phyloP scores from a whole-genome alignment of 2,888 invertebrate species.

The Polietes domitor region DNA sequence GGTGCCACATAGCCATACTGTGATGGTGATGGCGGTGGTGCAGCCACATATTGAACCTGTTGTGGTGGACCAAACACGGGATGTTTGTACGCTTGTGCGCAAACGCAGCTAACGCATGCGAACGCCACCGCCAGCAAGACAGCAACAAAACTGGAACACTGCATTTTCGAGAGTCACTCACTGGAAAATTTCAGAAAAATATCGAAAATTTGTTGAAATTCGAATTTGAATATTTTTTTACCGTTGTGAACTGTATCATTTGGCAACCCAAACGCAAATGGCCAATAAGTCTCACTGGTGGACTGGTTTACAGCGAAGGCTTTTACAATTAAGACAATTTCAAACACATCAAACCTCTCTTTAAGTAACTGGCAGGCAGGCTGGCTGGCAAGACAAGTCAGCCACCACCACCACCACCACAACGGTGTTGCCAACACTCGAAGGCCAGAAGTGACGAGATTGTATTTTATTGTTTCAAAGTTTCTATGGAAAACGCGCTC shows the following conservation, averaged over 20 bases:
- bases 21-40: neutral
- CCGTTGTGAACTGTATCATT: conserved; percentile 56
- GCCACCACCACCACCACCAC: neutral
- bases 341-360: neutral
- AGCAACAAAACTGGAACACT: conserved; percentile 7
- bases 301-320: conserved; percentile 29
- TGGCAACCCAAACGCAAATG: conserved; percentile 53
- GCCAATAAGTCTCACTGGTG: conserved; percentile 15
- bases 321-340: conserved; percentile 24
- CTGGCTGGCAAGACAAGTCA: neutral
- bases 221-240: conserved; percentile 11
- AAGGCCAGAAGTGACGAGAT: neutral
- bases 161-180: conserved; percentile 15
- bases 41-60: conserved; percentile 10
- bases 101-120: neutral
- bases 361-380: neutral
- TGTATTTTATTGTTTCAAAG: neutral
- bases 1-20: neutral
- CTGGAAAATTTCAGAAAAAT: neutral
- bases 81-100: neutral
- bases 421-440: neutral
- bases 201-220: neutral
- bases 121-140: neutral
- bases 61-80: neutral
- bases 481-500: neutral